Base-by-base conservation (phyloP, 2,888 invertebrate species). In the Pinctada fucata region DNA sequence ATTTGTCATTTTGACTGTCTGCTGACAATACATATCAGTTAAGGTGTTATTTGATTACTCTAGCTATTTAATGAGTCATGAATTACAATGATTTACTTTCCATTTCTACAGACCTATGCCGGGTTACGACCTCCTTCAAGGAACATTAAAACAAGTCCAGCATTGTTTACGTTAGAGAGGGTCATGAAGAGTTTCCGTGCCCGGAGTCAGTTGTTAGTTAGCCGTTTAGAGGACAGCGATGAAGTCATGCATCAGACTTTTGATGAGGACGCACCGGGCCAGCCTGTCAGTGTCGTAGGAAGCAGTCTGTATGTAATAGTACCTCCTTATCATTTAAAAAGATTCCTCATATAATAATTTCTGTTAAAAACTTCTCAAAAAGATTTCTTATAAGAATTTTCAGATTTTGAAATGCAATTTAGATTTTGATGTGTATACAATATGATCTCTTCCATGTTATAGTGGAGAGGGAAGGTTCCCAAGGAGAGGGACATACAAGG, bases 111-210 rank as follows among this genome's bases (percentile, higher is more conserved):
- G 86, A 77, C 80, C 3, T 84, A 84, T 67, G 83, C 86, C 45
- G 83, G 82, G 50, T 82, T 89, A 1, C 81, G 90, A 2, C 90
- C 90, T 3, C 87, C 89, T 4, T 88, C 88, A 1, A 86, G 92
- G 3, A 89, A 91, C 82, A 91, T 92, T 76, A 92, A 92, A 84
- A 92, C 92, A 2, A 92, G 91, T 79, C 92, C 92, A 0, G 92
- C 92, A 0, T 80, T 91, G 76, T 90, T 92, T 75, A 91, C 92
- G 0, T 79, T 92, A 83, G 92, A 93, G 72, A 86, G 91, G 13
- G 91, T 92, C 49, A 91, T 92, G 91, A 91, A 92, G 84, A 89
- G 91, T 80, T 92, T 93, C 87, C 87, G 92, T 2, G 92, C 92
- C 2, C 88, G 92, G 3, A 92, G 91, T 83, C 92, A 92, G 88